Conservation (phyloP, 2,888 invertebrate species). For the Leptarthrus brevirostris region DNA sequence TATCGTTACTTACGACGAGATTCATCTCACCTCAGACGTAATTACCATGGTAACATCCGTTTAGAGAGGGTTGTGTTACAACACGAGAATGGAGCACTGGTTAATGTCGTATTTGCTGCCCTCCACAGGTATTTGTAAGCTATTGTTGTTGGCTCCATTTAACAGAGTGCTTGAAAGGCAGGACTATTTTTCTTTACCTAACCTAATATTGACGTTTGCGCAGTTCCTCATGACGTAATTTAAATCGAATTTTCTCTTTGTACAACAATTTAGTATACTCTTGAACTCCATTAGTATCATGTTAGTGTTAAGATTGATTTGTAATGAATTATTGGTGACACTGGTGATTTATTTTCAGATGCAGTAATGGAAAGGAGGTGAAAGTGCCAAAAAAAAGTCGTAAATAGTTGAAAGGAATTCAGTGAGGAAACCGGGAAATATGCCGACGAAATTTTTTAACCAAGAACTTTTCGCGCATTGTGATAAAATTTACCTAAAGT, state of each 20-base stretch:
- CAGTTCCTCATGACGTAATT: constrained; percentile 40
- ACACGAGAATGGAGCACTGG: too few species aligned
- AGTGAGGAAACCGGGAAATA: not conserved
- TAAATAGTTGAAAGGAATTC: too few species aligned
- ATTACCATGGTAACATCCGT: constrained; percentile 19
- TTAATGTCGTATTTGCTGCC: too few species aligned
- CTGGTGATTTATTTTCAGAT: too few species aligned
- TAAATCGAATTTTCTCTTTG: constrained; percentile 31
- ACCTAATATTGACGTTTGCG: constrained; percentile 35
- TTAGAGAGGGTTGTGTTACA: not conserved
- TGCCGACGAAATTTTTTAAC: constrained; percentile 11
- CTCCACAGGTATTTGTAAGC: not conserved
- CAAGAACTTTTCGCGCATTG: constrained; percentile 6
- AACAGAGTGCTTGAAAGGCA: not conserved
- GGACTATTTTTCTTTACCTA: not conserved
- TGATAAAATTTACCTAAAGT: constrained; percentile 39
- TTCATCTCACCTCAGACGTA: not conserved
- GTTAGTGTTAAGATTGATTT: too few species aligned
- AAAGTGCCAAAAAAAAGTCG: not conserved
- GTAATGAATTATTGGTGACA: too few species aligned
- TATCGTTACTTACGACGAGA: too few species aligned
- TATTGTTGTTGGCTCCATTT: constrained; percentile 6
- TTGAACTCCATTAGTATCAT: not conserved
- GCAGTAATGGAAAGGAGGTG: too few species aligned
- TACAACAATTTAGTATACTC: not conserved